Conservation (phyloP, 2,888 invertebrate genomes). For the Stenodema calcarata region DNA sequence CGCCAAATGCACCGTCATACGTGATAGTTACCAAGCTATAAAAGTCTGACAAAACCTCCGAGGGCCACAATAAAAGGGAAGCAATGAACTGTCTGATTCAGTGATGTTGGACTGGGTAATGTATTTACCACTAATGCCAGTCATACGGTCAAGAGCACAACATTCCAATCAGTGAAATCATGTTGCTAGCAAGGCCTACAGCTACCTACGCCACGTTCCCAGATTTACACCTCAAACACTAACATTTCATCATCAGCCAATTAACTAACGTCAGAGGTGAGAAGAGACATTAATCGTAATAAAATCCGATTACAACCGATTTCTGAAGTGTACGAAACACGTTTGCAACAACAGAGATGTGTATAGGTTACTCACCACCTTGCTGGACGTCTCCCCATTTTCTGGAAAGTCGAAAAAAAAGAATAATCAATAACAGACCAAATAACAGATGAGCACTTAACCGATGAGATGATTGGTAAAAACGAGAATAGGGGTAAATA, state of each 20-base stretch:
- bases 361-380: conserved; percentile 80
- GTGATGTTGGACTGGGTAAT: no score
- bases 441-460: background rate
- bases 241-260: background rate
- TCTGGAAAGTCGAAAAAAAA: conserved; percentile 63
- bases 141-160: no score
- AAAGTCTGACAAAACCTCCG: no score
- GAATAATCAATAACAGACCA: background rate
- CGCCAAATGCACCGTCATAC: no score
- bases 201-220: no score
- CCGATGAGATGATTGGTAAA: background rate
- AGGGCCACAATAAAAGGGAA: no score
- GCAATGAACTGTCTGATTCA: no score
- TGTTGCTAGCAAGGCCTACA: no score
- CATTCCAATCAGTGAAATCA: no score
- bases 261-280: background rate
- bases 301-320: background rate
- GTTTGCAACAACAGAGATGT: background rate
- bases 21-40: no score
- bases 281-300: background rate
- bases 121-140: no score
- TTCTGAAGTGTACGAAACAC: background rate
- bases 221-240: no score
- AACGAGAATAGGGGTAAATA: background rate
- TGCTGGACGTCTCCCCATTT: conserved; percentile 98